A percentile compares a stretch with the other conserved stretches of the same genome.
Conservation (phyloP, 2,888 invertebrate genomes). For the Diloba caeruleocephala region DNA sequence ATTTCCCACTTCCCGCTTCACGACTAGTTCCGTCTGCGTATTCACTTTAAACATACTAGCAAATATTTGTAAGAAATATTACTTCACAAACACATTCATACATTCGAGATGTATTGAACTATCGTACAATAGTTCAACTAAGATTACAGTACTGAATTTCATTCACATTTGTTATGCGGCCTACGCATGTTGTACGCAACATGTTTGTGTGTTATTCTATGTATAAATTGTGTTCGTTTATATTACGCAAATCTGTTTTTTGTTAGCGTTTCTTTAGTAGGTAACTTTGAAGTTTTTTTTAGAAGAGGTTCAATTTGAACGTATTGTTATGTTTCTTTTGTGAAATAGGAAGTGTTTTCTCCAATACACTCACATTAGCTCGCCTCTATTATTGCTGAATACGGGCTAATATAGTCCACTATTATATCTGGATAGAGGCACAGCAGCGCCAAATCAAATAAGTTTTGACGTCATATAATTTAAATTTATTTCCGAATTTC, state of each 20-base stretch:
- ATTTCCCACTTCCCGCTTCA: too few relatives aligned
- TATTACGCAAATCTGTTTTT: neutral
- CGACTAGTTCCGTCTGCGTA: too few relatives aligned
- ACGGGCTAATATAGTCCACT: too few relatives aligned
- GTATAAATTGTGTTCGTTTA: conserved; percentile 15
- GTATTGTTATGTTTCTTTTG: too few relatives aligned
- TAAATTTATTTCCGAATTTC: conserved; percentile 15
- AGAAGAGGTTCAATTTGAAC: too few relatives aligned
- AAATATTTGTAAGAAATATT: neutral
- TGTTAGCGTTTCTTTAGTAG: too few relatives aligned
- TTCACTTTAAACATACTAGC: too few relatives aligned
- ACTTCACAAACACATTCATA: conserved; percentile 4
- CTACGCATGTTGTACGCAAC: conserved; percentile 22
- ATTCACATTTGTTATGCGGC: conserved; percentile 20
- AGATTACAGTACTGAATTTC: conserved; percentile 18
- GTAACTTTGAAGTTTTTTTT: too few relatives aligned
- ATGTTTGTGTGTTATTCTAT: conserved; percentile 15
- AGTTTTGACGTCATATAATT: conserved; percentile 19
- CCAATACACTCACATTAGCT: too few relatives aligned
- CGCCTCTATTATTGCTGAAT: too few relatives aligned
- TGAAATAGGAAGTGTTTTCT: too few relatives aligned
- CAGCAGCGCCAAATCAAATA: conserved; percentile 9
- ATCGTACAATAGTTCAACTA: conserved; percentile 8
- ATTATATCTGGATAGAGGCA: too few relatives aligned
- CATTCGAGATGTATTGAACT: conserved; percentile 12